Base-by-base conservation (phyloP, 2,797 vertebrate genomes). In the Garrulus glandarius region DNA sequence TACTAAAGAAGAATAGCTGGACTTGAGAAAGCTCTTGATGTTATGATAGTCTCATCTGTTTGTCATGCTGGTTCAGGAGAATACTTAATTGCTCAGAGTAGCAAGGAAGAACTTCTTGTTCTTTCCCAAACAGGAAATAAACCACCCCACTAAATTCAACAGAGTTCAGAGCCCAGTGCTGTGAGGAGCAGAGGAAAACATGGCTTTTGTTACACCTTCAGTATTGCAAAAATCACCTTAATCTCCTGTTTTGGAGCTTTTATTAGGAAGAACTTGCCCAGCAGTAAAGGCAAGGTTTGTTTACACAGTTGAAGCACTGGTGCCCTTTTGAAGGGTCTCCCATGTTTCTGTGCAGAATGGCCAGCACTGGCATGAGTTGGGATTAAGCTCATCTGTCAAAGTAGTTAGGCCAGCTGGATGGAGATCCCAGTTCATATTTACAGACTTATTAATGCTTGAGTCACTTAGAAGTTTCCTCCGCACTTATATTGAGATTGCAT, bases 111-210 rank as follows among this genome's bases (percentile, higher is more conserved):
- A 94, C 97, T 95, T 15, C 64, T 92, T 94, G 87, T 98, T 95
- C 96, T 96, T 94, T 91, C 89, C 74, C 75, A 61, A 88, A n/a
- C 87, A 95, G 95, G 95, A 97, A 97, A 76, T 56, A 55, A 96
- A 49, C 71, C 92, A 34, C 30, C 80, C 57, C 53, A 12, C 60
- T 84, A 37, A 37, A 93, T 84, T 52, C 87, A 41, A 3, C 61
- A 30, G 60, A 65, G 53, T 15, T 56, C 39, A 59, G 88, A 90
- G 59, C 87, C 57, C 19, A 4, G 23, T 3, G 78, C 74, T 59
- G 87, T 6, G 13, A 26, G 55, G 49, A 93, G 86, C 61, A 19
- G n/a, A 36, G 20, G 11, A 29, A 44, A 79, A 32, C 20, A 2
- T 2, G 34, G 37, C 50, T 86, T 61, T 78, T 41, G 41, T 76